Conservation (phyloP, 2,888 invertebrate genomes). For the Laothoe populi region DNA sequence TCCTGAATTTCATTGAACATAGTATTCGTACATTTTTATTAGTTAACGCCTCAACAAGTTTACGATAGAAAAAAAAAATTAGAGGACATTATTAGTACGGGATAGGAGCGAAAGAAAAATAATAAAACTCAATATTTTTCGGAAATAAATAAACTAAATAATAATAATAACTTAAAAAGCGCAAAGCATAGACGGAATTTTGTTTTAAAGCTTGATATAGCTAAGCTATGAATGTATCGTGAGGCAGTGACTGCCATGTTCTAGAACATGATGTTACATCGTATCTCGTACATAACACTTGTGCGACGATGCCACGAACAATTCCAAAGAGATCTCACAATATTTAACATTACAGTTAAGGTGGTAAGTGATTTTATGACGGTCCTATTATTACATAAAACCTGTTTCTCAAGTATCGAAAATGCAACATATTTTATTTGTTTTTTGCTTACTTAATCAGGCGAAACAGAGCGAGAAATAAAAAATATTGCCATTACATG, state of each 20-base stretch:
- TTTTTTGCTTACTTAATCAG: no score
- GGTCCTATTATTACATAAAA: neutral
- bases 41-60: conserved; percentile 56
- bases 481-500: no score
- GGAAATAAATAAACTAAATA: conserved; percentile 66
- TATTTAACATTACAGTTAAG: neutral
- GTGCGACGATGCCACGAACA: conserved; percentile 42
- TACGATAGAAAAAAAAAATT: conserved; percentile 52
- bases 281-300: conserved; percentile 44
- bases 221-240: conserved; percentile 84
- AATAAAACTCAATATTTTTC: conserved; percentile 53
- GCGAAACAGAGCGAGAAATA: no score
- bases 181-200: conserved; percentile 71
- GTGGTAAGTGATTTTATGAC: conserved; percentile 6
- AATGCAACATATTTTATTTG: neutral
- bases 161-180: conserved; percentile 74
- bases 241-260: conserved; percentile 83
- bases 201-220: conserved; percentile 72
- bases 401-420: neutral
- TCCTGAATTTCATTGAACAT: conserved; percentile 29
- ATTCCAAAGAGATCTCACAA: neutral
- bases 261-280: conserved; percentile 59
- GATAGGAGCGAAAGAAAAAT: conserved; percentile 62
- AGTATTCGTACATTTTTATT: conserved; percentile 27
- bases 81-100: conserved; percentile 61